Percentiles rank a stretch among this genome's conserved stretches.
Conservation (phyloP, 1,140 invertebrate species). For the Amphibalanus amphitrite region DNA sequence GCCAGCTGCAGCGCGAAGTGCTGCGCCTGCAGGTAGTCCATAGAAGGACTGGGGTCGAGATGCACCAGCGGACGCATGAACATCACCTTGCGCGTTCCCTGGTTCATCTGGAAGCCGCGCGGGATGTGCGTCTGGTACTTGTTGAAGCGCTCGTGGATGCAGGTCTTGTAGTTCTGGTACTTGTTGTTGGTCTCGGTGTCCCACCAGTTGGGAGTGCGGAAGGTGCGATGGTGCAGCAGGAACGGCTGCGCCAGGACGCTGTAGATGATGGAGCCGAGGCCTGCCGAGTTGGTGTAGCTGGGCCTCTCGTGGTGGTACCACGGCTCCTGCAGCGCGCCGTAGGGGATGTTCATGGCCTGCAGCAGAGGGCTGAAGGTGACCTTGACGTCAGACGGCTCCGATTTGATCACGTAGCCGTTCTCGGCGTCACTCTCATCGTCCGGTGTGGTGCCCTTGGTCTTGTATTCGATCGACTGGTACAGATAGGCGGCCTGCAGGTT, state of each 20-base stretch:
- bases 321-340: neutral
- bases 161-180: neutral
- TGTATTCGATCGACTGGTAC: slow-evolving; percentile 3
- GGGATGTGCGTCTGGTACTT: slow-evolving; percentile 4
- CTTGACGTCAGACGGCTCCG: neutral
- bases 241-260: slow-evolving; percentile 5
- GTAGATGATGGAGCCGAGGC: neutral
- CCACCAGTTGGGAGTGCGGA: slow-evolving; percentile 3
- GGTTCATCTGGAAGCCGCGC: slow-evolving; percentile 4
- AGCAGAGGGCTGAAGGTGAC: neutral
- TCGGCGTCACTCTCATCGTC: neutral
- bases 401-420: slow-evolving; percentile 5
- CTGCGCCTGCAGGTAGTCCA: slow-evolving; percentile 3
- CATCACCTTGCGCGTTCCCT: neutral
- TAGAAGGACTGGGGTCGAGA: neutral
- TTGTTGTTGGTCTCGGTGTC: neutral
- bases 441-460: neutral
- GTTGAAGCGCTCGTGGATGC: neutral
- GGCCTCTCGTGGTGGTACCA: slow-evolving; percentile 1
- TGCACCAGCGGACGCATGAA: neutral
- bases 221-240: neutral
- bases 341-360: slow-evolving; percentile 2
- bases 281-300: neutral
- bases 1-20: slow-evolving; percentile 1
- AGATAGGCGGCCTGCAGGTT: neutral